A percentile compares a stretch with the other conserved stretches of the same genome.
These are phyloP conservation scores for Loripinus fragilis DNA, from an alignment of 2,888 invertebrate species.

Conservation along the genomic window DNA sequence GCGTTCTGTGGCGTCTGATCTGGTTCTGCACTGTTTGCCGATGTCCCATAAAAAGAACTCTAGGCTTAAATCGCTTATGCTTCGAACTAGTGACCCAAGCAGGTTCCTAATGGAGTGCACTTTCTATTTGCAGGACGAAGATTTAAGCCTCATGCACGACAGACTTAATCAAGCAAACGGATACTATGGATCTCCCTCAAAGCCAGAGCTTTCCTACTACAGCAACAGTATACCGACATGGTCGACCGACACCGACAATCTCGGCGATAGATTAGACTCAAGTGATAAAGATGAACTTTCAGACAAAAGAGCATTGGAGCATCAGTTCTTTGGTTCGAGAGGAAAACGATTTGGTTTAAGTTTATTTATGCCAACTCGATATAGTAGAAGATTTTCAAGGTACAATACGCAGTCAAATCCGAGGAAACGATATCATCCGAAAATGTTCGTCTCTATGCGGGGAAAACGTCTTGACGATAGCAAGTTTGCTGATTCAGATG, in stretches of 20 bases:
- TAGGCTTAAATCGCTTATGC: too few relatives aligned
- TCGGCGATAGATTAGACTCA: neutral
- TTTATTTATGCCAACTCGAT: neutral
- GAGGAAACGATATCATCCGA: constrained; percentile 8
- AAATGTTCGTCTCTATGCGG: constrained; percentile 13
- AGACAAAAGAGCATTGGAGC: neutral
- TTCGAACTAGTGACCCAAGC: too few relatives aligned
- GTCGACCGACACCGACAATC: neutral
- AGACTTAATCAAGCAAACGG: neutral
- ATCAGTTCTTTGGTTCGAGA: constrained; percentile 8
- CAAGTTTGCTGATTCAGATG: neutral
- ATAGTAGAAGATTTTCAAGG: neutral
- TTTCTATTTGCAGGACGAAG: neutral
- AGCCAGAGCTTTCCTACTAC: neutral
- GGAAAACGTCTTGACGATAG: neutral
- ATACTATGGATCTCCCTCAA: neutral
- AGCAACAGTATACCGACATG: neutral
- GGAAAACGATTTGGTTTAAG: neutral
- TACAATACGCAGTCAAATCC: neutral
- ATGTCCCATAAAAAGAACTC: too few relatives aligned
- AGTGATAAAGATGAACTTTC: neutral
- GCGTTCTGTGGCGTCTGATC: too few relatives aligned
- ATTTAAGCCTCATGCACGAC: neutral
- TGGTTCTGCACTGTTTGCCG: too few relatives aligned
- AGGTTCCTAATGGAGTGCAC: too few relatives aligned